These are phyloP conservation scores for Pyrochroa serraticornis DNA, from an alignment of 2,888 invertebrate species.

Conservation along the genomic window DNA sequence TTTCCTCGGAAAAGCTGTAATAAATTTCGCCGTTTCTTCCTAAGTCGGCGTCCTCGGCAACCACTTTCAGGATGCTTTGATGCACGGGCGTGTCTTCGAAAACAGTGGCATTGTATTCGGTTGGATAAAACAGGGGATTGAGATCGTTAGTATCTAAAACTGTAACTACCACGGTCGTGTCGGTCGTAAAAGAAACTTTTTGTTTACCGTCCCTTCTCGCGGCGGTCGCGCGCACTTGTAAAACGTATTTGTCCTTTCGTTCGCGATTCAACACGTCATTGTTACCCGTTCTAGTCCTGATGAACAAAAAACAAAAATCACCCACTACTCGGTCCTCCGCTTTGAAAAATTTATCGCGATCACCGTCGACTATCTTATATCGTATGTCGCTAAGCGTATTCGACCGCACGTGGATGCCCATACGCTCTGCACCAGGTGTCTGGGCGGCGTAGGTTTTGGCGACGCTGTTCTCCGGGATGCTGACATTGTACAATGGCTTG, in stretches of 20 bases:
- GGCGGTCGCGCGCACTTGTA: slow-evolving; percentile 77
- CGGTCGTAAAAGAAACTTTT: slow-evolving; percentile 70
- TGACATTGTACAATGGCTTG: slow-evolving; percentile 79
- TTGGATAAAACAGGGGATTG: slow-evolving; percentile 91
- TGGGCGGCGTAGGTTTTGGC: slow-evolving; percentile 85
- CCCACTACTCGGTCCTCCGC: slow-evolving; percentile 89
- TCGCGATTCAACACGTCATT: slow-evolving; percentile 93
- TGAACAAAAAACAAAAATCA: slow-evolving; percentile 91
- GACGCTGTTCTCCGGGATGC: slow-evolving; percentile 90
- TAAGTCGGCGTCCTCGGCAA: slow-evolving; percentile 94
- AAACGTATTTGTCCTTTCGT: slow-evolving; percentile 80
- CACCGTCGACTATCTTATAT: slow-evolving; percentile 87
- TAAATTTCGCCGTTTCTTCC: slow-evolving; percentile 97
- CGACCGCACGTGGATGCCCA: slow-evolving; percentile 73
- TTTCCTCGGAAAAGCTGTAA: slow-evolving; percentile 85
- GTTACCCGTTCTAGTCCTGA: slow-evolving; percentile 86
- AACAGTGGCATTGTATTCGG: slow-evolving; percentile 84
- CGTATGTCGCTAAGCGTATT: slow-evolving; percentile 66
- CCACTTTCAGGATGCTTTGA: slow-evolving; percentile 76
- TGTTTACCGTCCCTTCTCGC: slow-evolving; percentile 64
- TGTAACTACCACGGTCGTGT: slow-evolving; percentile 74
- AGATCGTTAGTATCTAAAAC: slow-evolving; percentile 89
- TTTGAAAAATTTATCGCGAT: slow-evolving; percentile 89
- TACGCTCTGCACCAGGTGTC: slow-evolving; percentile 72
- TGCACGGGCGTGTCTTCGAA: slow-evolving; percentile 88